These are phyloP conservation scores for Drosophila acutilabella DNA, from an alignment of 2,888 invertebrate species.

Conservation along the genomic window DNA sequence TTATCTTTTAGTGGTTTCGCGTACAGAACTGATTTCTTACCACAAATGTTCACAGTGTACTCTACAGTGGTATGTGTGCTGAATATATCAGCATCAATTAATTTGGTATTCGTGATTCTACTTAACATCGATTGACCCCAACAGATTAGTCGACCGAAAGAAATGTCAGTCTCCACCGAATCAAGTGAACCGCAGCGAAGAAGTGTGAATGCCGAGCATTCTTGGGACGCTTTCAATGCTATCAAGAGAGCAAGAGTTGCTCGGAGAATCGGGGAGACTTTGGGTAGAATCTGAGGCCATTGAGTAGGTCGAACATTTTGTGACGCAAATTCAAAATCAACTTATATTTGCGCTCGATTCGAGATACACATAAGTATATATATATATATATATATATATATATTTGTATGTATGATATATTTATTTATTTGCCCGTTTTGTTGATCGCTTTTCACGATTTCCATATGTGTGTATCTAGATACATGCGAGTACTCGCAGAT, in stretches of 20 bases:
- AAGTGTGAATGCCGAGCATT: slow-evolving; percentile 41
- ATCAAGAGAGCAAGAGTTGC: background rate
- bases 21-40: background rate
- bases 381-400: background rate
- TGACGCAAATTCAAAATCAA: slow-evolving; percentile 84
- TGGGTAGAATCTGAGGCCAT: slow-evolving; percentile 19
- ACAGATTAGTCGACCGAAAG: slow-evolving; percentile 84
- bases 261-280: slow-evolving; percentile 1
- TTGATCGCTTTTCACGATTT: slow-evolving; percentile 55
- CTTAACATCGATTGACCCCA: slow-evolving; percentile 86
- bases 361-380: too few species aligned
- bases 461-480: slow-evolving; percentile 6
- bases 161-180: slow-evolving; percentile 45
- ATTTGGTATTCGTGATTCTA: slow-evolving; percentile 86
- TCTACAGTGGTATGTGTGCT: slow-evolving; percentile 15
- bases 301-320: slow-evolving; percentile 75
- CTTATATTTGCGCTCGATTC: slow-evolving; percentile 43
- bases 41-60: background rate
- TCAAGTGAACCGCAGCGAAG: slow-evolving; percentile 19
- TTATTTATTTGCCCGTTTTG: slow-evolving; percentile 62
- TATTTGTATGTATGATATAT: slow-evolving; percentile 18
- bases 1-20: too few species aligned
- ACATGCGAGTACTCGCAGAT: background rate
- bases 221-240: slow-evolving; percentile 26
- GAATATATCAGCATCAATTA: slow-evolving; percentile 84